Evolutionary conservation across 2,113 vertebrate genomes (phyloP).

Genomic region (Proterorhinus semilunaris): DNA sequence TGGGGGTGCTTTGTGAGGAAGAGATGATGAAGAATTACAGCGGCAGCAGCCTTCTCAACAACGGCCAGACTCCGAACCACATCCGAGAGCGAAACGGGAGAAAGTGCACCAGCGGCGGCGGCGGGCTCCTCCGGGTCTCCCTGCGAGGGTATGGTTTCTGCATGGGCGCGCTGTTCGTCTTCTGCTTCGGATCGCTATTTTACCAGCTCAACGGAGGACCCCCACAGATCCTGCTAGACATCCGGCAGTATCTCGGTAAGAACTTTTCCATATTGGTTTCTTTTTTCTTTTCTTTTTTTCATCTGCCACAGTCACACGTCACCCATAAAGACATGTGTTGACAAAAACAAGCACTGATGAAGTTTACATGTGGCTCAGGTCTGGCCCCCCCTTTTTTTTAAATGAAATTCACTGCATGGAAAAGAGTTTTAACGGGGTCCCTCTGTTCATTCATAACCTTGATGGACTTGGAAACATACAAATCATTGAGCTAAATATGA

Average conservation of each 20-base stretch:
- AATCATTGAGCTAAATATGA: background rate
- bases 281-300: background rate
- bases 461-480: background rate
- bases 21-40: constrained; percentile 87
- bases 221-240: constrained; percentile 88
- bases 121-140: constrained; percentile 77
- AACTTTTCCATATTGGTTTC: constrained; percentile 22
- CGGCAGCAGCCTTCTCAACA: constrained; percentile 75
- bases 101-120: constrained; percentile 49
- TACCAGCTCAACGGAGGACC: constrained; percentile 93
- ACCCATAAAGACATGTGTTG: constrained; percentile 1
- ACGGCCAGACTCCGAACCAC: constrained; percentile 75
- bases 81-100: constrained; percentile 69
- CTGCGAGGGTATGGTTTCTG: constrained; percentile 91
- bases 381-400: background rate
- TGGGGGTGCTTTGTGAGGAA: constrained; percentile 80
- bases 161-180: constrained; percentile 89
- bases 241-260: constrained; percentile 95
- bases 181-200: constrained; percentile 90
- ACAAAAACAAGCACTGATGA: background rate
- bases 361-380: background rate
- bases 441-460: constrained; percentile 1
- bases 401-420: background rate
- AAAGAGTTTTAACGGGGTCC: background rate
- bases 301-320: constrained; percentile 18